Percentiles rank a stretch among this genome's conserved stretches.
Evolutionary conservation across 1,140 invertebrate genomes (phyloP).

Genomic region (Danaus melanippus): DNA sequence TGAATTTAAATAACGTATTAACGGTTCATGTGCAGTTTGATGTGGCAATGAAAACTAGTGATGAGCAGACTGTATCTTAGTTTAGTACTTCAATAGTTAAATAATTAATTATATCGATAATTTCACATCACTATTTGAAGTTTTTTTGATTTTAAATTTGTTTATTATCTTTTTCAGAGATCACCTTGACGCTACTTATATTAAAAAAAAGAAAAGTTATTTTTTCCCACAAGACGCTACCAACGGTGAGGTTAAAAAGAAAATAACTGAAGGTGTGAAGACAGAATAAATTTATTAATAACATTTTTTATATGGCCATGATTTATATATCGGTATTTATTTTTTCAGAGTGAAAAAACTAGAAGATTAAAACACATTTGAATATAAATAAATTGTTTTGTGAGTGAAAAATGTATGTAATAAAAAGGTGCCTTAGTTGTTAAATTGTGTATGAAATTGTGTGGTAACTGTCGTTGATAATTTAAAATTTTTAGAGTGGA

Average conservation of each 20-base stretch:
- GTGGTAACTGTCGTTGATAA: slow-evolving; percentile 6
- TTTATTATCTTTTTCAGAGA: slow-evolving; percentile 36
- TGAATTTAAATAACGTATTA: too few relatives aligned
- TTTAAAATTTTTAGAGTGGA: slow-evolving; percentile 32
- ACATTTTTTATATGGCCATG: slow-evolving; percentile 9
- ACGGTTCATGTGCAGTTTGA: too few relatives aligned
- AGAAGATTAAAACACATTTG: slow-evolving; percentile 3
- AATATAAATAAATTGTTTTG: slow-evolving; percentile 30
- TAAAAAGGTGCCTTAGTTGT: not conserved
- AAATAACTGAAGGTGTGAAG: slow-evolving; percentile 12
- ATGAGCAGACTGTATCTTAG: too few relatives aligned
- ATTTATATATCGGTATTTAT: slow-evolving; percentile 14
- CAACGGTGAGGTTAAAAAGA: slow-evolving; percentile 13
- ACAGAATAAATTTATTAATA: slow-evolving; percentile 3
- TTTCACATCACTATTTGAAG: slow-evolving; percentile 3
- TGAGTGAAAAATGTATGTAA: slow-evolving; percentile 23
- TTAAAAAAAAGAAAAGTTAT: slow-evolving; percentile 61
- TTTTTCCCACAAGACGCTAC: slow-evolving; percentile 43
- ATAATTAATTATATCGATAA: not conserved
- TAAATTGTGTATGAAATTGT: slow-evolving; percentile 8
- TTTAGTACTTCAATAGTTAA: too few relatives aligned
- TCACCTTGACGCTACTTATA: slow-evolving; percentile 53
- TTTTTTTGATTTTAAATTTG: not conserved
- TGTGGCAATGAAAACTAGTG: too few relatives aligned
- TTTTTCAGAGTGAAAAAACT: slow-evolving; percentile 40